Percentiles rank a stretch among this genome's conserved stretches.
Conservation (phyloP, 2,888 invertebrate genomes). For the Mesorhabditis sp. region DNA sequence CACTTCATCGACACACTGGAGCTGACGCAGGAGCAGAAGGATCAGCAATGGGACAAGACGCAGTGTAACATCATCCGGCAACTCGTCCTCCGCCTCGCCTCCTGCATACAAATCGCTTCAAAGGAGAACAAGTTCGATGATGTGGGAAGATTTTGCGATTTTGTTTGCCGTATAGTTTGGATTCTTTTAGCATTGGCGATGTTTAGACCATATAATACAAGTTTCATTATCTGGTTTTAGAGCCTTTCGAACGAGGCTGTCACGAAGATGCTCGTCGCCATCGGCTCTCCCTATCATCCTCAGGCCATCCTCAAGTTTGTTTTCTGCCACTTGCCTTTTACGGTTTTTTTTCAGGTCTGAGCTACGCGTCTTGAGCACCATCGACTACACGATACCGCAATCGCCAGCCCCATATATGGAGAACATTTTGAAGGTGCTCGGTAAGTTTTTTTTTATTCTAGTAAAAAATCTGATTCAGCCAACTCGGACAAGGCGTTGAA, state of each 20-base stretch:
- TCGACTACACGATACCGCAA: background rate
- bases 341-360: background rate
- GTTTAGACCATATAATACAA: background rate
- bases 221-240: background rate
- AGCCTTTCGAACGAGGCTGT: background rate
- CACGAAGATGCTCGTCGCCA: background rate
- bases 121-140: conserved; percentile 60
- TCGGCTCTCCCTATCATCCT: background rate
- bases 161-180: too few species aligned
- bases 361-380: background rate
- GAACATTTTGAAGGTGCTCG: background rate
- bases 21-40: conserved; percentile 17
- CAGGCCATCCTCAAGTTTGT: background rate
- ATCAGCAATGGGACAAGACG: conserved; percentile 43
- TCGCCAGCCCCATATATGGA: background rate
- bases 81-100: conserved; percentile 58
- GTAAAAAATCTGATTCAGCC: background rate
- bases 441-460: background rate
- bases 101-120: conserved; percentile 62
- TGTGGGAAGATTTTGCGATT: conserved; percentile 34
- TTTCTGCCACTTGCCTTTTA: background rate
- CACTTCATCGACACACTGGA: conserved; percentile 23
- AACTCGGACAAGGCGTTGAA: background rate
- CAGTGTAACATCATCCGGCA: conserved; percentile 53
- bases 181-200: background rate